Conservation (phyloP, 2,113 vertebrate genomes). For the Grantiella picta region DNA sequence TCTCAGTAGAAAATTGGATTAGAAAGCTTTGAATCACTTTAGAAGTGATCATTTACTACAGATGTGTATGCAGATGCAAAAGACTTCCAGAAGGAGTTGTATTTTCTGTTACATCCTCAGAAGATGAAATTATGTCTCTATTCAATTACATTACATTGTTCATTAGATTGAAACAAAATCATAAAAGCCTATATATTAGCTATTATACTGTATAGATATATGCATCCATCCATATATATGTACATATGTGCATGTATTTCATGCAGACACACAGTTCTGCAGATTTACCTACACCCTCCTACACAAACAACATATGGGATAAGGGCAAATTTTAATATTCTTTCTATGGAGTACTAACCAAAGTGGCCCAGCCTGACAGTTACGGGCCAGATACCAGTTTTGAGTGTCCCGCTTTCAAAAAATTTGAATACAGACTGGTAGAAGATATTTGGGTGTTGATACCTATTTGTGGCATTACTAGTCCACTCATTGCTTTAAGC, state of each 20-base stretch:
- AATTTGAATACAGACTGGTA: not conserved
- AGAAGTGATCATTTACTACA: not conserved
- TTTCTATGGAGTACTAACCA: not conserved
- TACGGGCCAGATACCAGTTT: not conserved
- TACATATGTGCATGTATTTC: not conserved
- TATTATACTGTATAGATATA: not conserved
- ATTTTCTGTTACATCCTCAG: not conserved
- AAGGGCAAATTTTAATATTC: not conserved
- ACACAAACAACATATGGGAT: not conserved
- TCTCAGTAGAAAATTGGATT: not conserved
- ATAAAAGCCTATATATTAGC: not conserved
- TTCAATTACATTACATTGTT: not conserved
- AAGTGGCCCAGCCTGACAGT: not conserved
- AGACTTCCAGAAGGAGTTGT: not conserved
- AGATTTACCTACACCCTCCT: not conserved
- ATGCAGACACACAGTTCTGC: not conserved
- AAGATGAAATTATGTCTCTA: not conserved
- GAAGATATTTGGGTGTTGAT: not conserved
- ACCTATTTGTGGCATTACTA: not conserved
- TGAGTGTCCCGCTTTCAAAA: not conserved
- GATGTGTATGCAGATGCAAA: not conserved
- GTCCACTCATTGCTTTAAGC: not conserved
- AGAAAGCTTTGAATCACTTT: not conserved
- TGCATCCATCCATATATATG: not conserved
- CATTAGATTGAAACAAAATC: not conserved